These are phyloP conservation scores for Sitobion miscanthi DNA, from an alignment of 1,140 invertebrate species.

Conservation along the genomic window DNA sequence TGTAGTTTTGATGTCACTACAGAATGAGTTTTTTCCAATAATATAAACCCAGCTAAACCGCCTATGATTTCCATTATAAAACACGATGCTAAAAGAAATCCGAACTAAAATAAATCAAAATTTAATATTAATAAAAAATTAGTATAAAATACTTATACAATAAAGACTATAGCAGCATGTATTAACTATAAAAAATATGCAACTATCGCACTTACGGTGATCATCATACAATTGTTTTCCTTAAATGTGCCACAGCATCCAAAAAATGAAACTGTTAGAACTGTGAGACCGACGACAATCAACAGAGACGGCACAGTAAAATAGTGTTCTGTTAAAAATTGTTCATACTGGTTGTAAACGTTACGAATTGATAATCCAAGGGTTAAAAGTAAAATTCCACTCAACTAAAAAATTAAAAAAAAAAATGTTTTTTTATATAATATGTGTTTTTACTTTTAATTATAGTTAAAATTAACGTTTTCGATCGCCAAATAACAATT, in stretches of 20 bases:
- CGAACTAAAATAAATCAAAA: conserved; percentile 72
- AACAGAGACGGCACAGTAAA: conserved; percentile 65
- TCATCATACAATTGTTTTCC: conserved; percentile 81
- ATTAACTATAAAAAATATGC: background rate
- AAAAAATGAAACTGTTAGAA: conserved; percentile 80
- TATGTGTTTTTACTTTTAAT: no score
- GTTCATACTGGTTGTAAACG: conserved; percentile 62
- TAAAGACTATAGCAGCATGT: background rate
- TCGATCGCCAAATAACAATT: background rate
- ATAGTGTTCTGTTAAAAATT: conserved; percentile 62
- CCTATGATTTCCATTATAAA: conserved; percentile 84
- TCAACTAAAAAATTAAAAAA: conserved; percentile 59
- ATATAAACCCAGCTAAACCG: conserved; percentile 84
- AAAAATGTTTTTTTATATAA: background rate
- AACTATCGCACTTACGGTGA: conserved; percentile 70
- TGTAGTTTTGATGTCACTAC: conserved; percentile 74
- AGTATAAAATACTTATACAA: background rate
- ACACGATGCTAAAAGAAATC: conserved; percentile 79
- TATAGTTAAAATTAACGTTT: background rate
- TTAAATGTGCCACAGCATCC: conserved; percentile 84
- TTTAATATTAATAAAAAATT: background rate
- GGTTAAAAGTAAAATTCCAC: conserved; percentile 61
- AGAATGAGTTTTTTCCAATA: conserved; percentile 72
- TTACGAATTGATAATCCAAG: conserved; percentile 61
- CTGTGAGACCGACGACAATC: conserved; percentile 74